A percentile compares a stretch with the other conserved stretches of the same genome.
Evolutionary conservation across 2,797 vertebrate genomes (phyloP).

Genomic region (Pelochelys cantorii): DNA sequence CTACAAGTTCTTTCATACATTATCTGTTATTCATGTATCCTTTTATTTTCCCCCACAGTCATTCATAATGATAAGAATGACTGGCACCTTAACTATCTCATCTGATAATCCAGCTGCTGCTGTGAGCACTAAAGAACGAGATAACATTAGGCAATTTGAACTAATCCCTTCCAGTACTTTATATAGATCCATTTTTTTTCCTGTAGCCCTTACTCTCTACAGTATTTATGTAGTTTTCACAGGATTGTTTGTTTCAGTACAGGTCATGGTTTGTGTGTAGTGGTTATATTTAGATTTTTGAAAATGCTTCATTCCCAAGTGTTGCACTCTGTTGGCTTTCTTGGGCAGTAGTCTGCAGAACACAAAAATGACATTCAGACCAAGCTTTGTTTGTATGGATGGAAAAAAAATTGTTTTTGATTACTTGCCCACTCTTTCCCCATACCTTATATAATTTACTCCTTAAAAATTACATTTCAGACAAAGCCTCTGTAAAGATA

Average conservation of each 20-base stretch:
- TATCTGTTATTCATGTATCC: not conserved
- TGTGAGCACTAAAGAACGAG: not conserved
- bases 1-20: not conserved
- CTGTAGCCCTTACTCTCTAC: not conserved
- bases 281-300: fast-evolving
- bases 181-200: not conserved
- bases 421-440: not conserved
- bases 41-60: not conserved
- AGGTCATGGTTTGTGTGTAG: not conserved
- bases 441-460: not conserved
- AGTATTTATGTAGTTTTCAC: not conserved
- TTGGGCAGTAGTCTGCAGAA: not conserved
- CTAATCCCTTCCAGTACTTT: not conserved
- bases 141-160: not conserved
- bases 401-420: not conserved
- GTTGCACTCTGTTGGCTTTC: not conserved
- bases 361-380: not conserved
- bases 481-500: not conserved
- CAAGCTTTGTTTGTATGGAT: not conserved
- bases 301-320: not conserved
- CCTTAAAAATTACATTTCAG: not conserved
- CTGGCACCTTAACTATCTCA: not conserved
- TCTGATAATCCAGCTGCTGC: not conserved
- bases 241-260: not conserved
- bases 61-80: not conserved